A percentile compares a stretch with the other conserved stretches of the same genome.
These are phyloP conservation scores for Chorisops tibialis DNA, from an alignment of 2,888 invertebrate genomes.

Conservation along the genomic window DNA sequence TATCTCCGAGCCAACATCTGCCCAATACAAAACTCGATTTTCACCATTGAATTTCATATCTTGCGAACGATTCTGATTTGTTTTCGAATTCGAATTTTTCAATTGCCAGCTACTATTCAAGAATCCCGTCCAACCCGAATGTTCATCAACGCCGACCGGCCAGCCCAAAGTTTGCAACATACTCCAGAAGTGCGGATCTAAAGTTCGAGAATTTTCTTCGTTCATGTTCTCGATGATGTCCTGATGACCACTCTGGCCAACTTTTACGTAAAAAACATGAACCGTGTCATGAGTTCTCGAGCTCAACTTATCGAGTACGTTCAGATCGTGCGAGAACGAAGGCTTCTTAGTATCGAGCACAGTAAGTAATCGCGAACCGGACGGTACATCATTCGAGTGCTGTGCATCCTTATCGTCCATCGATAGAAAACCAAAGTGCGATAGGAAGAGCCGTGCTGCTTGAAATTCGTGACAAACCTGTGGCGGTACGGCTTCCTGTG, in stretches of 20 bases:
- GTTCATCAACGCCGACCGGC: constrained; percentile 78
- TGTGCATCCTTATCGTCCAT: constrained; percentile 54
- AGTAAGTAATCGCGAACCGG: constrained; percentile 44
- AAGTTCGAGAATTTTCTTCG: constrained; percentile 45
- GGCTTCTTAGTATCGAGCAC: constrained; percentile 50
- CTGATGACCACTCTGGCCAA: constrained; percentile 72
- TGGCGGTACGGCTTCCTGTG: constrained; percentile 75
- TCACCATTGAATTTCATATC: constrained; percentile 79
- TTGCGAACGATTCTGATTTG: constrained; percentile 18
- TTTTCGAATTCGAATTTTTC: constrained; percentile 39
- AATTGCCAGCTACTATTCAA: constrained; percentile 80
- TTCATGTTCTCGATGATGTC: constrained; percentile 67
- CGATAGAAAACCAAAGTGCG: constrained; percentile 90
- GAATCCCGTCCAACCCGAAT: constrained; percentile 95
- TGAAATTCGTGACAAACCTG: constrained; percentile 88
- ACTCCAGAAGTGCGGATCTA: constrained; percentile 58
- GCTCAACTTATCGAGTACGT: constrained; percentile 79
- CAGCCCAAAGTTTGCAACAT: constrained; percentile 76
- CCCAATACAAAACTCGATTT: constrained; percentile 88
- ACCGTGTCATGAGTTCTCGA: constrained; percentile 86
- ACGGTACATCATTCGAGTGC: constrained; percentile 41
- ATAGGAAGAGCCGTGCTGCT: constrained; percentile 89
- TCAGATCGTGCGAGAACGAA: constrained; percentile 77
- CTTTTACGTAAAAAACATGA: constrained; percentile 89
- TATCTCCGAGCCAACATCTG: constrained; percentile 90